Evolutionary conservation across 2,888 invertebrate species (phyloP), one percentile per base, ranked within the genome.

Genomic region (Mechanitis mazaeus): DNA sequence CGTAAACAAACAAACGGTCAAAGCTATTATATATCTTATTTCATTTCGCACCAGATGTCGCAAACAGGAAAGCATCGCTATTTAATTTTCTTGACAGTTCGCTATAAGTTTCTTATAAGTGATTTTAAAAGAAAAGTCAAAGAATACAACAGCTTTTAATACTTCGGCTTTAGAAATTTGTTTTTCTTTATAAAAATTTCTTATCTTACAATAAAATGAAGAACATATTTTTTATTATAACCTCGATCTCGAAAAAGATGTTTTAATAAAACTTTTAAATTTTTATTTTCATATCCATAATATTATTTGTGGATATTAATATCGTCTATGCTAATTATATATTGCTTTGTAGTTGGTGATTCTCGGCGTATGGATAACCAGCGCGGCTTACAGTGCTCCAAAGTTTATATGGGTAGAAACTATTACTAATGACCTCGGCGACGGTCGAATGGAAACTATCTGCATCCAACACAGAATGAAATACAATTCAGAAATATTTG

Each of bases 331-430:
- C 20, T 33, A 12, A 45, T 28, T 54, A 28, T 33, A 31, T 59
- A 28, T 69, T 69, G 68, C 54, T 72, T 74, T 85, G 5, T 89
- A 95, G 95, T 78, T 95, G 76, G 95, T 95, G 58, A 95, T 96
- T 70, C 85, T 93, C 31, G 91, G 93, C 2, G 96, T 96, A 4
- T 97, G 97, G 97, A 90, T 95, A 59, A 92, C 94, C 28, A 95
- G 96, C 68, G 95, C 95, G 0, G 88, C 94, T 0, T 96, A 96
- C 86, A 96, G 95, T 66, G 93, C 94, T 2, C 97, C 96, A 0
- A 94, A 95, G 76, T 94, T 97, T 77, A 92, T 96, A 69, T 95
- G 95, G 91, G 95, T 95, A 70, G 94, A 95, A 76, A 95, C 95
- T 0, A 93, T 95, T 58, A 92, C 92, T 28, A 93, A 92, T 70